Percentiles rank a stretch among this genome's conserved stretches.
These are phyloP conservation scores for Mirza zaza DNA, from an alignment of 2,113 vertebrate species.

Conservation along the genomic window DNA sequence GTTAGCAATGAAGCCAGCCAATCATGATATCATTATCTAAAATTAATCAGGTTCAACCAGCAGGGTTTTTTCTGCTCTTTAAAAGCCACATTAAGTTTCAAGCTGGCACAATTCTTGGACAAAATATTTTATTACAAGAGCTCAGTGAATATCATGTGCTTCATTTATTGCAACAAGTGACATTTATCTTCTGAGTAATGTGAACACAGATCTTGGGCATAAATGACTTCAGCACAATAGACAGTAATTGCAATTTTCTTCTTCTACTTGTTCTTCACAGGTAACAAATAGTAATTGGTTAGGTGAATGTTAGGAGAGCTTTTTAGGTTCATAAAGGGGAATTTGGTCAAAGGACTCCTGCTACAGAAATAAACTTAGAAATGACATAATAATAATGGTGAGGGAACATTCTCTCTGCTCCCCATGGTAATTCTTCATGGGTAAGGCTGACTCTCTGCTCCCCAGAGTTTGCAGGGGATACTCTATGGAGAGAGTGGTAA, in stretches of 20 bases:
- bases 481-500: background rate
- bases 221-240: background rate
- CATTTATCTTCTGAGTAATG: slow-evolving; percentile 12
- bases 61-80: background rate
- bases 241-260: background rate
- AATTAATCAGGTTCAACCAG: background rate
- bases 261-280: background rate
- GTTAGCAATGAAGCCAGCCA: background rate
- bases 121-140: slow-evolving; percentile 38
- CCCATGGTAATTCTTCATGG: background rate
- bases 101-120: background rate
- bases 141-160: background rate
- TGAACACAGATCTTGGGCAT: background rate
- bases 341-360: background rate
- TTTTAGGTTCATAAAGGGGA: background rate
- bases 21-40: background rate
- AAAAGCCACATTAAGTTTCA: slow-evolving; percentile 46
- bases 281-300: background rate
- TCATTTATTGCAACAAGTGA: background rate
- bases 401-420: background rate
- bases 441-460: background rate
- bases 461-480: no score
- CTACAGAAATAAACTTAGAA: background rate
- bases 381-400: background rate
- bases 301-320: background rate